A percentile compares a stretch with the other conserved stretches of the same genome.
Evolutionary conservation across 1,140 invertebrate species (phyloP).

Genomic region (Hyles euphorbiae): DNA sequence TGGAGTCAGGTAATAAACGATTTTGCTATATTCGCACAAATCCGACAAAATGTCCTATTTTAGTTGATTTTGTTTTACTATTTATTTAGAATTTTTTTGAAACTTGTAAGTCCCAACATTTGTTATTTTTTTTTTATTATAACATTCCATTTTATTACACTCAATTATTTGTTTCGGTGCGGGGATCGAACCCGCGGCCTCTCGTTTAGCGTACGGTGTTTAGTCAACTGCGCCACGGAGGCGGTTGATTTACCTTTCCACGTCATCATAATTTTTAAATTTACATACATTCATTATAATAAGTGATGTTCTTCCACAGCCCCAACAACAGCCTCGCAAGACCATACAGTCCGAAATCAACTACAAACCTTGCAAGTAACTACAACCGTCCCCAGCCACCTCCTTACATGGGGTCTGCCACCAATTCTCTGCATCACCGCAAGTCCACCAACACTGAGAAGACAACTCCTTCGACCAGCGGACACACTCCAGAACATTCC

Average conservation of each 20-base stretch:
- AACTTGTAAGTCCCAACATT: too few relatives aligned
- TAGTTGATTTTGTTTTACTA: not conserved
- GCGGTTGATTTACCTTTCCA: too few relatives aligned
- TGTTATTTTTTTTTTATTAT: not conserved
- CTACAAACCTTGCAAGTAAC: slow-evolving; percentile 54
- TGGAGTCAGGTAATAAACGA: slow-evolving; percentile 41
- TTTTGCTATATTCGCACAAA: too few relatives aligned
- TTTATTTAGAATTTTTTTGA: too few relatives aligned
- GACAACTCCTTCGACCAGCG: slow-evolving; percentile 34
- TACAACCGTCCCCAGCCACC: slow-evolving; percentile 72
- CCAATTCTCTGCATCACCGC: slow-evolving; percentile 53
- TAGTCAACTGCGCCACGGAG: too few relatives aligned
- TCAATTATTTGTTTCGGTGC: not conserved
- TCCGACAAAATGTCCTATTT: not conserved
- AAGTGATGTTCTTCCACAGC: slow-evolving; percentile 36
- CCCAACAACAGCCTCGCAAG: slow-evolving; percentile 64
- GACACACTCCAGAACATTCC: slow-evolving; percentile 50
- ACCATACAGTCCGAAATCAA: slow-evolving; percentile 64
- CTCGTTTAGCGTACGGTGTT: too few relatives aligned
- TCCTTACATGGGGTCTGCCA: slow-evolving; percentile 59
- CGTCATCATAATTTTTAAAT: too few relatives aligned
- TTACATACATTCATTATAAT: too few relatives aligned
- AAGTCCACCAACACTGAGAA: slow-evolving; percentile 21
- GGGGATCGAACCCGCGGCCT: too few relatives aligned
- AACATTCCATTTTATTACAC: not conserved